Percentiles rank a stretch among this genome's conserved stretches.
Conservation (phyloP, 2,888 invertebrate species). For the Mesorhabditis spiculigera region DNA sequence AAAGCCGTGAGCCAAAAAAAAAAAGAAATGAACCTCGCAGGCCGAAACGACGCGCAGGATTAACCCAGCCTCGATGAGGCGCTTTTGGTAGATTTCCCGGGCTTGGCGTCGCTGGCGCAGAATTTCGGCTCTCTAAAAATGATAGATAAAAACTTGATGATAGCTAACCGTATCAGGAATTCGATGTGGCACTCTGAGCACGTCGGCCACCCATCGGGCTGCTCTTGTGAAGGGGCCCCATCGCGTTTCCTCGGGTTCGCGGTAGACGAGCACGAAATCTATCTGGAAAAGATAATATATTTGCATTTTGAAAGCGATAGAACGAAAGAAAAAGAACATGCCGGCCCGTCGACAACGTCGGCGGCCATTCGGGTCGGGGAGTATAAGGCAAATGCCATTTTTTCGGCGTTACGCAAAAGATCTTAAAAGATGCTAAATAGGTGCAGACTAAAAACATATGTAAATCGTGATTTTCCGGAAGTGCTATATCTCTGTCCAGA, state of each 20-base stretch:
- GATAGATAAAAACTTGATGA: background rate
- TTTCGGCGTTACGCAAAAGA: too few relatives aligned
- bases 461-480: too few relatives aligned
- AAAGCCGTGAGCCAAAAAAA: background rate
- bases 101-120: background rate
- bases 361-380: too few relatives aligned
- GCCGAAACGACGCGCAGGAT: background rate
- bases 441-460: too few relatives aligned
- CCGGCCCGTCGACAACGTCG: too few relatives aligned
- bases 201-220: background rate
- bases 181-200: background rate
- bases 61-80: slow-evolving; percentile 1
- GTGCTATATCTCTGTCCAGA: too few relatives aligned
- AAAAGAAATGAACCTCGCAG: background rate
- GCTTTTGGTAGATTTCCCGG: background rate
- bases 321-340: too few relatives aligned
- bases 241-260: background rate
- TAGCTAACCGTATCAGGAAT: background rate
- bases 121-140: background rate
- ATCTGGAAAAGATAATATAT: background rate
- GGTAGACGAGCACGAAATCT: background rate
- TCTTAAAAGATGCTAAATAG: too few relatives aligned
- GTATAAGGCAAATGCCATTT: too few relatives aligned
- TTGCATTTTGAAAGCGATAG: too few relatives aligned
- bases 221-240: background rate